Evolutionary conservation across 1,140 invertebrate genomes (phyloP), one percentile per base, ranked within the genome.

Genomic region (Caerostris darwini): DNA sequence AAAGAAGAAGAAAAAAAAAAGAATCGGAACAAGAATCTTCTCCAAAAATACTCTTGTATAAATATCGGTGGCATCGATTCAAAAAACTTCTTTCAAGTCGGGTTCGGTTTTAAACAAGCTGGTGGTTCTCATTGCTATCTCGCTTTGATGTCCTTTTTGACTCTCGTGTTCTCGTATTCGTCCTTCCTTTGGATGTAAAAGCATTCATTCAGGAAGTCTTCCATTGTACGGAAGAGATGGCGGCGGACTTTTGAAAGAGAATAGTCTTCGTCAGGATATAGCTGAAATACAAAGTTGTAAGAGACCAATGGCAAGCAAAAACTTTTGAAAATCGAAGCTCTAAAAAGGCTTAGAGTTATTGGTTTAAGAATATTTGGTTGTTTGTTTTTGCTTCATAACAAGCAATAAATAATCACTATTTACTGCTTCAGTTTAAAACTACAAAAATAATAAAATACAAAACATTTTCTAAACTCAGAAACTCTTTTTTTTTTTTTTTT

Each of bases 211-310:
- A 99, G 97, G 96, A 99, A 99, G 91, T 97, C 97, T 19, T 97
- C 98, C 97, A 99, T 98, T 2, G 98, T 98, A 92, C 97, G 96
- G 96, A 98, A 99, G 0, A 99, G 96, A 96, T 99, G 99, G 7
- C 81, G 71, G 12, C 97, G 96, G 0, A 99, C 98, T 6, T 98
- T 98, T 7, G 97, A 96, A 58, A 99, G 96, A 94, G 96, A 97
- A 96, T 99, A 98, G 83, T 97, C 97, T 95, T 99, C 98, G 95
- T 99, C 98, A 0, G 98, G 98, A 96, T 99, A 99, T 7, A 99
- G 97, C 98, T 99, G 54, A 34, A 77, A 94, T 50, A 64, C 5
- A 59, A 0, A 50, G 10, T 61, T 53, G 69, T 53, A 8, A 77
- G 19, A 19, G 14, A 19, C 7, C 2, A 77, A 77, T 50, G 1